Evolutionary conservation across 2,888 invertebrate genomes (phyloP).

Genomic region (Scaptomyza tumidula): DNA sequence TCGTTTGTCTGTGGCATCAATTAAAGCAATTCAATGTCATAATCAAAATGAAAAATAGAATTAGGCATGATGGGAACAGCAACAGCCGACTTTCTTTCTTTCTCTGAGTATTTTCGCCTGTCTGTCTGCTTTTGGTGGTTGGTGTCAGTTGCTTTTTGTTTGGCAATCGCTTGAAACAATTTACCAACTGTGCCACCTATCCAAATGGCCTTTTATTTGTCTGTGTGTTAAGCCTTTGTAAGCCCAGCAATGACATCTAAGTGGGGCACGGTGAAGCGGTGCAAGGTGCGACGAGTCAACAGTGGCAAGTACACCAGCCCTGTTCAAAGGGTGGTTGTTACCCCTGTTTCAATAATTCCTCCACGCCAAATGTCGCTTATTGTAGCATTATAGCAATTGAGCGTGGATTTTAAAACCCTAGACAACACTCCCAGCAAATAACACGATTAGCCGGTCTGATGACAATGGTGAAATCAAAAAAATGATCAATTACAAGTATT

Average conservation of each 20-base stretch:
- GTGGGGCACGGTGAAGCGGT: slow-evolving; percentile 49
- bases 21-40: slow-evolving; percentile 2
- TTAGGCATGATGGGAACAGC: no score
- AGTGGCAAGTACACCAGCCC: slow-evolving; percentile 47
- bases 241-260: slow-evolving; percentile 66
- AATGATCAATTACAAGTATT: slow-evolving; percentile 62
- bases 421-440: slow-evolving; percentile 16
- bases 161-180: no score
- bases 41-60: not conserved
- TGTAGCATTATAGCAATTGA: slow-evolving; percentile 76
- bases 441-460: slow-evolving; percentile 1
- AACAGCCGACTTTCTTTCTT: slow-evolving; percentile 1
- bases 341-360: slow-evolving; percentile 14
- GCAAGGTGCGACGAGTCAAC: slow-evolving; percentile 41
- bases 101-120: not conserved
- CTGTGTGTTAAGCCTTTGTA: slow-evolving; percentile 68
- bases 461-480: slow-evolving; percentile 39
- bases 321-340: slow-evolving; percentile 9
- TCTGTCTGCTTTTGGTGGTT: slow-evolving; percentile 1
- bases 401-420: slow-evolving; percentile 56
- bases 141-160: not conserved
- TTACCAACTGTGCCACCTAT: no score
- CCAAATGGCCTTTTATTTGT: slow-evolving; percentile 27
- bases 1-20: not conserved
- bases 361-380: slow-evolving; percentile 63